phyloP scores from a whole-genome alignment of 1,140 invertebrate genomes.

The Drosophila chauvacae region DNA sequence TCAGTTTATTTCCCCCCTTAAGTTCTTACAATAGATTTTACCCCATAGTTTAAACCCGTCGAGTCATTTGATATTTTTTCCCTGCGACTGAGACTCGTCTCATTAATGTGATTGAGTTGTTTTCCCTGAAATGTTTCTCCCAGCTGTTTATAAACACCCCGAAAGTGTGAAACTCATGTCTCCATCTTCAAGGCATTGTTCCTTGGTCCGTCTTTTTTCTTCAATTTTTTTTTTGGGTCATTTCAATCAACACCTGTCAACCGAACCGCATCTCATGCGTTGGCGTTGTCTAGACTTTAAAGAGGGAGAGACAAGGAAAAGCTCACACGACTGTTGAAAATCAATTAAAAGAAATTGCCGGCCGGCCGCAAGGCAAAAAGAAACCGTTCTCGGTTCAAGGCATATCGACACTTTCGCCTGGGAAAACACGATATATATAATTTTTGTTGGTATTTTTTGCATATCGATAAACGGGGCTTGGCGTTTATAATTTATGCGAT shows the following conservation, averaged over 20 bases:
- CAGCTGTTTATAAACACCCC: slow-evolving; percentile 53
- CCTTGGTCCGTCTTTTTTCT: not conserved
- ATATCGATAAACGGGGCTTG: slow-evolving; percentile 68
- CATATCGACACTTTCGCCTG: slow-evolving; percentile 73
- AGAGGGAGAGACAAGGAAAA: slow-evolving; percentile 7
- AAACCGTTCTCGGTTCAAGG: slow-evolving; percentile 50
- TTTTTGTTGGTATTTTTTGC: slow-evolving; percentile 30
- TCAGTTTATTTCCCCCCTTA: slow-evolving; percentile 3
- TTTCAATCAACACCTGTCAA: slow-evolving; percentile 78
- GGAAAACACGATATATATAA: slow-evolving; percentile 11
- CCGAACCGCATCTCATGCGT: slow-evolving; percentile 51
- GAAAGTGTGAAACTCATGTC: slow-evolving; percentile 61
- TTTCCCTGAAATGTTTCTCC: slow-evolving; percentile 35
- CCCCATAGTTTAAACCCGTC: slow-evolving; percentile 8
- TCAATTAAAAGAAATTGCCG: slow-evolving; percentile 78
- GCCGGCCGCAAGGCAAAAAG: slow-evolving; percentile 41
- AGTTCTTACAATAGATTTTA: slow-evolving; percentile 17
- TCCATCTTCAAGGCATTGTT: slow-evolving; percentile 44
- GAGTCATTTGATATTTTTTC: slow-evolving; percentile 46
- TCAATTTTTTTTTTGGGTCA: slow-evolving; percentile 61
- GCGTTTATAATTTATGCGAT: slow-evolving; percentile 75
- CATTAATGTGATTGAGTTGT: slow-evolving; percentile 55
- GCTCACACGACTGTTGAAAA: slow-evolving; percentile 64
- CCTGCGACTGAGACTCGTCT: not conserved
- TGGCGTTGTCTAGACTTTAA: slow-evolving; percentile 54